phyloP scores from a whole-genome alignment of 2,888 invertebrate genomes.

The Drosophila lacicola region DNA sequence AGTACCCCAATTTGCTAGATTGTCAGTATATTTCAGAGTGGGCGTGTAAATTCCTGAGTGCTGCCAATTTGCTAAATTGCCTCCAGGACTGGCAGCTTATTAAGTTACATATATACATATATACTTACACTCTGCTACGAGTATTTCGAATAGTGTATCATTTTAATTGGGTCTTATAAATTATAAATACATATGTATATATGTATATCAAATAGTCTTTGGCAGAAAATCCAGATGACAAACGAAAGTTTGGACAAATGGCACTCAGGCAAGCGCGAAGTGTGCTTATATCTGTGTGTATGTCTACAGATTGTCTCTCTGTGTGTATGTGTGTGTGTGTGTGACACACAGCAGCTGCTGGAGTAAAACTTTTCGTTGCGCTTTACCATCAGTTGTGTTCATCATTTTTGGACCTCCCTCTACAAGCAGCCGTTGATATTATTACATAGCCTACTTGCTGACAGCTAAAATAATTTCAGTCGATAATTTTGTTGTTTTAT shows the following conservation, averaged over 20 bases:
- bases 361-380: conserved; percentile 16
- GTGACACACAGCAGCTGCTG: conserved; percentile 35
- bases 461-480: conserved; percentile 40
- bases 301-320: conserved; percentile 1
- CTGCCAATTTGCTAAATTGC: conserved; percentile 1
- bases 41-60: neutral
- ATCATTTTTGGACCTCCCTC: neutral
- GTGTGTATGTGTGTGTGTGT: conserved; percentile 1
- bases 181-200: neutral
- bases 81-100: no score
- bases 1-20: neutral
- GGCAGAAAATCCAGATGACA: conserved; percentile 18
- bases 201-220: neutral
- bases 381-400: neutral
- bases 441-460: conserved; percentile 26
- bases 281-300: conserved; percentile 10
- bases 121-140: no score
- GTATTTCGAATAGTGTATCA: no score
- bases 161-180: neutral
- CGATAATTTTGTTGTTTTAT: conserved; percentile 35
- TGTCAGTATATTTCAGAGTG: neutral
- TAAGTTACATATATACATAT: no score
- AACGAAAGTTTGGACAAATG: conserved; percentile 28
- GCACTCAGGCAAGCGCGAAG: conserved; percentile 18
- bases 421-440: neutral